Percentiles rank a stretch among this genome's conserved stretches.
Conservation (phyloP, 2,113 vertebrate species). For the Dicerorhinus sumatrensis region DNA sequence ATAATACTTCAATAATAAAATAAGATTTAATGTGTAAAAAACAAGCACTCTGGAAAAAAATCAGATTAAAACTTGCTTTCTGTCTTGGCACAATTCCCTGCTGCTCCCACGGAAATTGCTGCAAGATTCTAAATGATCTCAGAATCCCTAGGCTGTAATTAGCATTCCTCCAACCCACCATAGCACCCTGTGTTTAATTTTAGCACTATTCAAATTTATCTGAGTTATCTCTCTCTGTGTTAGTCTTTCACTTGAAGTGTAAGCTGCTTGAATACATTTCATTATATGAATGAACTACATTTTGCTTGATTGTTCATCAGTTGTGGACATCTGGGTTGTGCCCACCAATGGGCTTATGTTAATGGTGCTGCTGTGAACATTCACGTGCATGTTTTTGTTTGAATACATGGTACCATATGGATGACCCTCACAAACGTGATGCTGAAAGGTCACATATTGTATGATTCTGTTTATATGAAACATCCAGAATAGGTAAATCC, state of each 20-base stretch:
- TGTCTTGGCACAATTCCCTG: neutral
- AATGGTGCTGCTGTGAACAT: neutral
- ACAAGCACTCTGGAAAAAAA: neutral
- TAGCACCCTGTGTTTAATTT: neutral
- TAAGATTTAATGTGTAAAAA: neutral
- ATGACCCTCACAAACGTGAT: no score
- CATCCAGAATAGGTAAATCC: neutral
- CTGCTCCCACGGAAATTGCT: neutral
- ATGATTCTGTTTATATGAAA: neutral
- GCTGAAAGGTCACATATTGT: neutral
- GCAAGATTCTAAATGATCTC: neutral
- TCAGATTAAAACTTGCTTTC: neutral
- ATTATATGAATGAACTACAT: no score
- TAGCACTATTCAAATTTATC: neutral
- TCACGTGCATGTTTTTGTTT: fast-evolving
- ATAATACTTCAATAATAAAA: neutral
- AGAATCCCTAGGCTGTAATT: neutral
- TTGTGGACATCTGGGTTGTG: no score
- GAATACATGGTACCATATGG: fast-evolving
- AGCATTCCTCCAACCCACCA: neutral
- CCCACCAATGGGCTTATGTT: neutral
- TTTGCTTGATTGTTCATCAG: neutral
- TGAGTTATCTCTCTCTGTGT: neutral
- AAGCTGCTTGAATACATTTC: neutral
- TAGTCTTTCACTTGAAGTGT: neutral